These are phyloP conservation scores for Onychomys torridus DNA, from an alignment of 2,797 vertebrate genomes.

Conservation along the genomic window DNA sequence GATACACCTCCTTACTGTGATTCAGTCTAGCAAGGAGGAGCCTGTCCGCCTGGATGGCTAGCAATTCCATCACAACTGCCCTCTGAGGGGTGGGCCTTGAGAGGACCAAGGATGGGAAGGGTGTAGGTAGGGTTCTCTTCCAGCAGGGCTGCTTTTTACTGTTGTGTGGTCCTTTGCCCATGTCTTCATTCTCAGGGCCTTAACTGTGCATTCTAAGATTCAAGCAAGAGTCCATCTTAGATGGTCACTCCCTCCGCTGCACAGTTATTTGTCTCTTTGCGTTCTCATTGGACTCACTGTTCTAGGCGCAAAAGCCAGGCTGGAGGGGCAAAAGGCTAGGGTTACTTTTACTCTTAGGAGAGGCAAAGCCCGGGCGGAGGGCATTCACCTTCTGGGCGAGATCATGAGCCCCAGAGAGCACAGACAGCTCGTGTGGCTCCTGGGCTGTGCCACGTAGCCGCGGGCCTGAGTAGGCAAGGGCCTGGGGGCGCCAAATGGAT, in stretches of 20 bases:
- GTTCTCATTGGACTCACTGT: not conserved
- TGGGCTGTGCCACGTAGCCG: slow-evolving; percentile 75
- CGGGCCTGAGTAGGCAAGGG: not conserved
- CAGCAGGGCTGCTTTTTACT: not conserved
- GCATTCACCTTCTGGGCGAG: not conserved
- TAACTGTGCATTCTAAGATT: not conserved
- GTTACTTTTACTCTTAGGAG: not conserved
- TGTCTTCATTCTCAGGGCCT: not conserved
- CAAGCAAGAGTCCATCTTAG: not conserved
- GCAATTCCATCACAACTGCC: not conserved
- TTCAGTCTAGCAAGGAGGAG: not conserved
- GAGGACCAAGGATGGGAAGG: not conserved
- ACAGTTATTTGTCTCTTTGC: not conserved
- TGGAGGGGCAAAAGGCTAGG: not conserved
- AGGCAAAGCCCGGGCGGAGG: not conserved
- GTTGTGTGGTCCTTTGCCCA: not conserved
- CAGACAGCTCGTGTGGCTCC: not conserved
- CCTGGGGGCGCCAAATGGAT: not conserved
- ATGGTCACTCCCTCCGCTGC: not conserved
- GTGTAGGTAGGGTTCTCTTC: not conserved
- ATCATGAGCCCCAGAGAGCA: not conserved
- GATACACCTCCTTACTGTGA: not conserved
- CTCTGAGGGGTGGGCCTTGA: not conserved
- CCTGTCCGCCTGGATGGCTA: not conserved
- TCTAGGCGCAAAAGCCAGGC: not conserved